Base-by-base conservation (phyloP, 1,140 invertebrate species). In the Bombus haemorrhoidalis region DNA sequence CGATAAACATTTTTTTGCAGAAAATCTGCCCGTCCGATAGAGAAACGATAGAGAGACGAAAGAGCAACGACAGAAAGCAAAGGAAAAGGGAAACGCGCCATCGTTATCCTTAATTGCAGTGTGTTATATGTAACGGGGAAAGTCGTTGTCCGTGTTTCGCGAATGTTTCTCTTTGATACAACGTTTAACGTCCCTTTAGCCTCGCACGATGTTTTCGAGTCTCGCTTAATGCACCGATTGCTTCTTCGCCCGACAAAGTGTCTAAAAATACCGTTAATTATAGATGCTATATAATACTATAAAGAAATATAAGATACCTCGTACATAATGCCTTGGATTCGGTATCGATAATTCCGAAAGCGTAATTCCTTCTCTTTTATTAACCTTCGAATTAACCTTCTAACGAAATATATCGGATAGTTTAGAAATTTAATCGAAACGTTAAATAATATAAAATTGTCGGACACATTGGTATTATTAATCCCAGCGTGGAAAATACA, bases 101-200 rank as follows among this genome's bases (percentile, higher is more conserved):
- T 77, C 75, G 75, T 77, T 77, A 78, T 78, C 18, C 75, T 78
- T 78, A 78, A 78, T 78, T 22, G 75, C 59, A 41, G 18, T 4
- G 28, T 28, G 39, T 64, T 34, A 32, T n/a, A 9, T 39, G 12
- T 22, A 62, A 62, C 37, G 37, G 25, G 37, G 25, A 41, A 32
- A 78, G 34, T 78, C 75, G 59, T 78, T 78, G 39, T 53, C 47
- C 72, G 22, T 18, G 28, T 37, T 28, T n/a, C 53, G 75, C 5
- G 41, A 78, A 10, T 32, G 37, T 64, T 64, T 64, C 32, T 43
- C 75, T 64, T 78, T 78, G 59, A 64, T 64, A 12, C 39, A 78
- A 78, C 64, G 41, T 66, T 64, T 64, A 64, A 78, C 1, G 59
- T 78, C 18, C 59, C 12, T 66, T 43, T 41, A 64, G 15, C 10